A percentile compares a stretch with the other conserved stretches of the same genome.
Conservation (phyloP, 2,888 invertebrate species). For the Galerucella calmariensis region DNA sequence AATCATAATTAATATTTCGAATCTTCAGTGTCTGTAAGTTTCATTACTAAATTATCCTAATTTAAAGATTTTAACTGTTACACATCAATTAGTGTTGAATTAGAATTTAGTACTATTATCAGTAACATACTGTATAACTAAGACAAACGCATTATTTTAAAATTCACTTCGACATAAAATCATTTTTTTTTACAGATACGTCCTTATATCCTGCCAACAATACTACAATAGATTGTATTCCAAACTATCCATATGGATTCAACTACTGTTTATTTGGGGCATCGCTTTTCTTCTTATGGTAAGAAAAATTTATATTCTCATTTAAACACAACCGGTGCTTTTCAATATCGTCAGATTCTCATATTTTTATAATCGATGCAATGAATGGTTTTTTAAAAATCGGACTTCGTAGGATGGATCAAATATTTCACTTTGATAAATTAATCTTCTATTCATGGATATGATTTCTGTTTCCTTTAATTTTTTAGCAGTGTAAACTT, state of each 20-base stretch:
- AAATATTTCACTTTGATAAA: background rate
- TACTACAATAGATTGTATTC: constrained; percentile 84
- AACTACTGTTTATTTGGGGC: constrained; percentile 84
- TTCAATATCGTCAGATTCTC: too few relatives aligned
- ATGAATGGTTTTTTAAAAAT: too few relatives aligned
- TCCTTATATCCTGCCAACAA: constrained; percentile 84
- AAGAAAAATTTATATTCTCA: constrained; percentile 52
- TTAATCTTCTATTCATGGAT: background rate
- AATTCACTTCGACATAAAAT: background rate
- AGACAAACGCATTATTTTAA: background rate
- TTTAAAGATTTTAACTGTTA: too few relatives aligned
- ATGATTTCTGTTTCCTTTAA: background rate
- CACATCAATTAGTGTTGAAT: too few relatives aligned
- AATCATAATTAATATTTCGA: too few relatives aligned
- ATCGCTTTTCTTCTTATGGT: constrained; percentile 80
- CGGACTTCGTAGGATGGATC: background rate
- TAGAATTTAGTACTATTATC: too few relatives aligned
- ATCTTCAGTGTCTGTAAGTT: too few relatives aligned
- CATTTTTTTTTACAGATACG: constrained; percentile 75
- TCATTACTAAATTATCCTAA: too few relatives aligned
- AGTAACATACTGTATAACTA: too few relatives aligned
- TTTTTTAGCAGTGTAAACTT: background rate
- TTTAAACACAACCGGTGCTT: too few relatives aligned
- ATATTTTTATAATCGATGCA: background rate
- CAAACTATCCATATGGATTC: constrained; percentile 76